phyloP scores from a whole-genome alignment of 2,113 vertebrate species.

The Saimiri boliviensis region DNA sequence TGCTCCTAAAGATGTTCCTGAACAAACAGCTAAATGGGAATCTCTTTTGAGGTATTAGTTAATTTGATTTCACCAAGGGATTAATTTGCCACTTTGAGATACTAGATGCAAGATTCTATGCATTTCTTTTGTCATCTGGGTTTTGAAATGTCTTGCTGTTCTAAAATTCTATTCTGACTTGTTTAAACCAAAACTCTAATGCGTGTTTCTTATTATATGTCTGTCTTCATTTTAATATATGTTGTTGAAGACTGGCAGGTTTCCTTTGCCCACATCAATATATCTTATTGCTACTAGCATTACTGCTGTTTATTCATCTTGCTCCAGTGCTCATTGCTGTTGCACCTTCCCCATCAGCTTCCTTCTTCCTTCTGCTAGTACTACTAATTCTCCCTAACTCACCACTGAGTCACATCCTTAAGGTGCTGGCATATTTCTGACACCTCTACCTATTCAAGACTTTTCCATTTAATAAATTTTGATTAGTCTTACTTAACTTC shows the following conservation, averaged over 20 bases:
- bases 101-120: not conserved
- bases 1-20: not conserved
- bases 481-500: not conserved
- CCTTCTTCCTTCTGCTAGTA: not conserved
- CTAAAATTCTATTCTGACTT: not conserved
- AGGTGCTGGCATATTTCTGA: not conserved
- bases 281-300: not conserved
- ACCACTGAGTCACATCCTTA: not conserved
- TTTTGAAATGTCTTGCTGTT: not conserved
- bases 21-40: not conserved
- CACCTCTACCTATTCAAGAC: not conserved
- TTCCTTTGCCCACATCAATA: too few species aligned
- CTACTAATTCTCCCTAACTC: not conserved
- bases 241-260: not conserved
- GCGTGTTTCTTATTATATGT: not conserved
- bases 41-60: not conserved
- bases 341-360: not conserved
- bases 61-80: not conserved
- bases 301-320: not conserved
- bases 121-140: not conserved
- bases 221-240: not conserved
- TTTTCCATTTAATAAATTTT: not conserved
- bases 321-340: not conserved
- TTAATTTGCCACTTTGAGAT: not conserved
- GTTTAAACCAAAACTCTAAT: not conserved